Evolutionary conservation across 2,888 invertebrate species (phyloP).

Genomic region (Cyclophora punctaria): DNA sequence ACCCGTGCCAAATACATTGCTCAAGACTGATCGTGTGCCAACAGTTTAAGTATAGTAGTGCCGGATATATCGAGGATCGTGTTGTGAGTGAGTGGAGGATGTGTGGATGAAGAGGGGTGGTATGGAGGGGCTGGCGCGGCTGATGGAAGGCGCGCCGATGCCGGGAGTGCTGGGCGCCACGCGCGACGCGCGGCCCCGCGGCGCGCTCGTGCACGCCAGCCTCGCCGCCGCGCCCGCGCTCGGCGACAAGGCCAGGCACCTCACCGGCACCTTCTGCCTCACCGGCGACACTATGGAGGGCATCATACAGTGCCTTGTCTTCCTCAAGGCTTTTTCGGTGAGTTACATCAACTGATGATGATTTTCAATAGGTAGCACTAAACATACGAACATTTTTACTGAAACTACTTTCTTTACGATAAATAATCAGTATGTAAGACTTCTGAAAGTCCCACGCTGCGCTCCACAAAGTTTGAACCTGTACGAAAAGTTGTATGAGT

Average conservation of each 20-base stretch:
- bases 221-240: conserved; percentile 84
- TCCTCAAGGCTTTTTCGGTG: conserved; percentile 95
- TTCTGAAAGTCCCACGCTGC: no score
- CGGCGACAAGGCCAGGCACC: conserved; percentile 82
- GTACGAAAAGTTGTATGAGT: background rate
- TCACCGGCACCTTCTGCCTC: conserved; percentile 91
- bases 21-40: background rate
- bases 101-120: conserved; percentile 23
- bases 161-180: conserved; percentile 73
- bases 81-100: conserved; percentile 15
- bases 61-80: background rate
- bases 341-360: conserved; percentile 42
- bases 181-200: conserved; percentile 74
- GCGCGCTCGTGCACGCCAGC: conserved; percentile 86
- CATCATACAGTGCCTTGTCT: conserved; percentile 93
- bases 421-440: no score
- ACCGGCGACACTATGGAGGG: conserved; percentile 95
- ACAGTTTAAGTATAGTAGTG: background rate
- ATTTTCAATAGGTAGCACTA: no score
- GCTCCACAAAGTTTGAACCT: no score
- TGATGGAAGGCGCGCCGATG: conserved; percentile 84
- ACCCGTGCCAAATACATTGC: background rate
- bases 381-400: no score
- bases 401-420: no score
- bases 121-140: conserved; percentile 89